Percentiles rank a stretch among this genome's conserved stretches.
Evolutionary conservation across 2,888 invertebrate species (phyloP).

Genomic region (Xestia xanthographa): DNA sequence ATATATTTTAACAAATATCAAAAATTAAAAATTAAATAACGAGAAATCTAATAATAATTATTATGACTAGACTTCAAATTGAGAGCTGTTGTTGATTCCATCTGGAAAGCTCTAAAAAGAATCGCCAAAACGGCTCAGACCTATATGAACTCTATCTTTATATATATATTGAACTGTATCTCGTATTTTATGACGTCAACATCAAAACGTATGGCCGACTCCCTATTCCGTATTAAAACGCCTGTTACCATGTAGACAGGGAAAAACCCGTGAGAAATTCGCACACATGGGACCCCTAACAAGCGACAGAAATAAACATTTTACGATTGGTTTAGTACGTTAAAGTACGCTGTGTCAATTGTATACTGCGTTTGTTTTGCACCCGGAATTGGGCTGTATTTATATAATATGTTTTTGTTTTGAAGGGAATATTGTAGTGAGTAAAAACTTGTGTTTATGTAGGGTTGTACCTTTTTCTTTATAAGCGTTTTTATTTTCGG

Average conservation of each 20-base stretch:
- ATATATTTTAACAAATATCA: too few species aligned
- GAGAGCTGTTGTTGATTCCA: too few species aligned
- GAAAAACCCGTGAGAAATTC: conserved; percentile 48
- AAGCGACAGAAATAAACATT: conserved; percentile 66
- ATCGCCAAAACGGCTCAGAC: not conserved
- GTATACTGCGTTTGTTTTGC: conserved; percentile 50
- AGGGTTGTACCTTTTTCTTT: conserved; percentile 2
- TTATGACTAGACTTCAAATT: too few species aligned
- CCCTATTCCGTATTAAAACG: conserved; percentile 50
- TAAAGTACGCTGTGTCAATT: conserved; percentile 54
- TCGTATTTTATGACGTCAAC: conserved; percentile 42
- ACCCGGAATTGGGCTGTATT: conserved; percentile 21
- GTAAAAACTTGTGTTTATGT: conserved; percentile 36
- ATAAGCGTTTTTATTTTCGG: conserved; percentile 1
- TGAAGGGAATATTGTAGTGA: conserved; percentile 17
- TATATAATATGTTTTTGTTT: conserved; percentile 46
- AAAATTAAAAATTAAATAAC: too few species aligned
- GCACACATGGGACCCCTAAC: conserved; percentile 60
- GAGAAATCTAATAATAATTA: too few species aligned
- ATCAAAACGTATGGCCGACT: conserved; percentile 35
- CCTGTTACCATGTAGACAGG: conserved; percentile 45
- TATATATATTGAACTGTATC: not conserved
- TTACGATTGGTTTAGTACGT: conserved; percentile 64
- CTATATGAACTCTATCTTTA: not conserved
- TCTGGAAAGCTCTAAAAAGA: not conserved